A percentile compares a stretch with the other conserved stretches of the same genome.
phyloP scores from a whole-genome alignment of 2,797 vertebrate species.

The Limosa lapponica region DNA sequence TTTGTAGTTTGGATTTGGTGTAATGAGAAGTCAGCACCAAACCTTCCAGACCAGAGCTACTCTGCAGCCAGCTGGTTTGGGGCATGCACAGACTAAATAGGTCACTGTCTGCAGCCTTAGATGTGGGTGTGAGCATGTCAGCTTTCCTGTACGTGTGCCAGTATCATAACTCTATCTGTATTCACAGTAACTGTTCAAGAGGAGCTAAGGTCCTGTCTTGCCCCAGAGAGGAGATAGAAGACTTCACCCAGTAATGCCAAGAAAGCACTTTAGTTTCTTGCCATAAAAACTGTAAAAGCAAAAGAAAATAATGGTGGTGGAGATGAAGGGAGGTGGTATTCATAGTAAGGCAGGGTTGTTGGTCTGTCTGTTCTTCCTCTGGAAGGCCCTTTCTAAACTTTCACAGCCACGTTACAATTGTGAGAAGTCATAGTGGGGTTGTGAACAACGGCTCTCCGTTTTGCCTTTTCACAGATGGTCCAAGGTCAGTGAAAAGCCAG shows the following conservation, averaged over 20 bases:
- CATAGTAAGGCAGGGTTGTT: neutral
- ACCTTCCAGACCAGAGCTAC: neutral
- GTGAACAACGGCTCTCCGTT: neutral
- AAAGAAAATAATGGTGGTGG: neutral
- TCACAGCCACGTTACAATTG: rapidly evolving
- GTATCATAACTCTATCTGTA: neutral
- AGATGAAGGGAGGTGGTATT: neutral
- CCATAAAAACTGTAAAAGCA: neutral
- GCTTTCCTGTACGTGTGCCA: neutral
- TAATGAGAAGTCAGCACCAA: neutral
- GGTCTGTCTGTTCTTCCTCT: neutral
- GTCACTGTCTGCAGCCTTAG: neutral
- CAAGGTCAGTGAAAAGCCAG: neutral
- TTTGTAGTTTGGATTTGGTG: neutral
- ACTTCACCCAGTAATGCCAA: neutral
- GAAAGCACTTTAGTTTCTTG: neutral
- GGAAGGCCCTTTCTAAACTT: neutral
- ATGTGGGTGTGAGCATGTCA: neutral
- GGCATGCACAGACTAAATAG: neutral
- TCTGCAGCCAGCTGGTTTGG: neutral
- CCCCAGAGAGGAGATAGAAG: neutral
- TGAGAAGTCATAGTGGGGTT: neutral
- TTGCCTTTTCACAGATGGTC: neutral
- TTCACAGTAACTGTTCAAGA: neutral
- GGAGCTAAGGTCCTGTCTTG: neutral